Base-by-base conservation (phyloP, 37 sponge, comb jelly and placozoan species). In the Ephydatia muelleri region DNA sequence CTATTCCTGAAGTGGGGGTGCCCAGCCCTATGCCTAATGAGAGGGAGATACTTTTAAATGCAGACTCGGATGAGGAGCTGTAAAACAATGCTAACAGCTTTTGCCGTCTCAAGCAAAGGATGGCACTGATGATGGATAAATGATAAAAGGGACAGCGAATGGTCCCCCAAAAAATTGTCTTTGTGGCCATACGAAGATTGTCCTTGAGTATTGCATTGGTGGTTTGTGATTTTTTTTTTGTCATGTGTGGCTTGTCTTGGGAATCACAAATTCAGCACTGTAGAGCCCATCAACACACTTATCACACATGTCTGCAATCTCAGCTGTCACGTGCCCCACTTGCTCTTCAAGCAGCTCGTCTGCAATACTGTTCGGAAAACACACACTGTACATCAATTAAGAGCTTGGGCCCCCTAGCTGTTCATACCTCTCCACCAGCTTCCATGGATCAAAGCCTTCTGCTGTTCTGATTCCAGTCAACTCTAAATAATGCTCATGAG, bases 21-120 rank as follows among this genome's bases (percentile, higher is more conserved):
- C 90, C 90, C 73, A 89, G 80, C n/a, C 27, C 49, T 67, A 71
- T 67, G 26, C 32, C 65, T 30, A 80, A 84, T 22, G 90, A 84
- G 81, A 84, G 90, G 67, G 85, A 89, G 35, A 80, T 43, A 67
- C 77, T 89, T 19, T 37, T 89, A 37, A 67, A 84, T 30, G 85
- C 79, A 12, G 84, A 84, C 38, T 84, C 84, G 30, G 90, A 89
- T 49, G 90, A 89, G 75, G 85, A 89, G 34, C 39, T 89, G 4
- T 89, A 38, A 43, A 43, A 43, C 47, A 43, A 4, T 11, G 47
- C 47, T 8, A 43, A 43, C 47, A 43, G 47, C 47, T 43, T 43
- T 43, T 43, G 47, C 47, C 4, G 8, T 43, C 47, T 43, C 47
- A 43, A 43, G 6, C 6, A 43, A 8, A 43, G 47, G 47, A 43